These are phyloP conservation scores for Axis porcinus DNA, from an alignment of 2,113 vertebrate genomes.

Conservation along the genomic window DNA sequence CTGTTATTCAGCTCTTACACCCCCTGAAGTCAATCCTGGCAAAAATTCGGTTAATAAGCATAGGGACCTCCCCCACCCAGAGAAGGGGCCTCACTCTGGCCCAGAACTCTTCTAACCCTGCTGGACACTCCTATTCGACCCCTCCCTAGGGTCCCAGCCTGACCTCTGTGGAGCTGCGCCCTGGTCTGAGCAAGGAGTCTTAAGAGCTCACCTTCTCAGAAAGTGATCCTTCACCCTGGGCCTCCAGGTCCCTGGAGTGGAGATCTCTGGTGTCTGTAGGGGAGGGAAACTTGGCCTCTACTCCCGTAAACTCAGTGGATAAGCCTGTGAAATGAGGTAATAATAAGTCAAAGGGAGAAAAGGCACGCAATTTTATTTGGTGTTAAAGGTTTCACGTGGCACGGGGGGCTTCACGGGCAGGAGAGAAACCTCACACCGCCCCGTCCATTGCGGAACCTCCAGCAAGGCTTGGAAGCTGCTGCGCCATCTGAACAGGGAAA, in stretches of 20 bases:
- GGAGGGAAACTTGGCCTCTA: not conserved
- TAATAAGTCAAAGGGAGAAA: not conserved
- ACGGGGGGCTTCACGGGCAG: not conserved
- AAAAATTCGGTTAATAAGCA: not conserved
- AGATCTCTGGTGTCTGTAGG: not conserved
- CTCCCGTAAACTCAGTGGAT: not conserved
- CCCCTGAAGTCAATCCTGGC: not conserved
- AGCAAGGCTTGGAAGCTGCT: not conserved
- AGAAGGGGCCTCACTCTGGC: not conserved
- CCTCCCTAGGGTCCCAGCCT: no score
- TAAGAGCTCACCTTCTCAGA: not conserved
- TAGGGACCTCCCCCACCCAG: fast-evolving
- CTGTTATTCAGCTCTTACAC: not conserved
- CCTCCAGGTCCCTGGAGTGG: not conserved
- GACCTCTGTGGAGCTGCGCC: not conserved
- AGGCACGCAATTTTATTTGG: not conserved
- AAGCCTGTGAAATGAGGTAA: not conserved
- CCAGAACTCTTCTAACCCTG: not conserved
- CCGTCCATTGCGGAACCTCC: not conserved
- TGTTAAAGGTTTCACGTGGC: not conserved
- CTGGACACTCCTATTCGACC: fast-evolving
- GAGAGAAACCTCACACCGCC: not conserved
- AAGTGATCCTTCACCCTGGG: fast-evolving
- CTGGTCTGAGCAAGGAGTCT: not conserved
- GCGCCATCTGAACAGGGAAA: not conserved